Percentiles rank a stretch among this genome's conserved stretches.
Evolutionary conservation across 2,888 invertebrate genomes (phyloP).

Genomic region (Steromphala cineraria): DNA sequence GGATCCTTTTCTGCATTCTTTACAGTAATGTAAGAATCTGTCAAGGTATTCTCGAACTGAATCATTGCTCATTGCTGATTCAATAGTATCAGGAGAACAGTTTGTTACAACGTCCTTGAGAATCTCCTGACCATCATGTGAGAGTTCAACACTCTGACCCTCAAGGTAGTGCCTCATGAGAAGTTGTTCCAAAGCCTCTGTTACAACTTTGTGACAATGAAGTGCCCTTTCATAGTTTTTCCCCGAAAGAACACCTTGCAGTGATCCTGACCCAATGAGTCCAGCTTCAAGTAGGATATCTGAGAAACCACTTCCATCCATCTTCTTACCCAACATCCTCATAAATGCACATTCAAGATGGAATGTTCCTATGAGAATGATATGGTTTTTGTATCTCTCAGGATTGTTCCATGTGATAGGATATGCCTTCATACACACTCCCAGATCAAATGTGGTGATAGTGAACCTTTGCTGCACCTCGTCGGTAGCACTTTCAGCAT

Average conservation of each 20-base stretch:
- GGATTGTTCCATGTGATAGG: slow-evolving; percentile 39
- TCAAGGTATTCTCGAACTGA: background rate
- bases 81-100: background rate
- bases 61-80: slow-evolving; percentile 13
- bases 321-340: slow-evolving; percentile 33
- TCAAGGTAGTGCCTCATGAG: slow-evolving; percentile 25
- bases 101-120: background rate
- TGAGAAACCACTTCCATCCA: slow-evolving; percentile 33
- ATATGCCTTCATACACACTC: slow-evolving; percentile 47
- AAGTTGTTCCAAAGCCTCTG: slow-evolving; percentile 39
- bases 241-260: slow-evolving; percentile 38
- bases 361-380: slow-evolving; percentile 40
- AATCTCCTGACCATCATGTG: background rate
- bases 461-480: slow-evolving; percentile 40
- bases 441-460: slow-evolving; percentile 48
- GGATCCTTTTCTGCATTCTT: slow-evolving; percentile 11
- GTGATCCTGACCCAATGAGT: slow-evolving; percentile 35
- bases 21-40: slow-evolving; percentile 17
- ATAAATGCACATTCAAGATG: slow-evolving; percentile 21
- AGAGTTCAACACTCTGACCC: background rate
- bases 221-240: slow-evolving; percentile 43
- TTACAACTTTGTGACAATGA: slow-evolving; percentile 40
- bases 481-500: slow-evolving; percentile 29
- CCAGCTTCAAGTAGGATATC: slow-evolving; percentile 37
- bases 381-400: slow-evolving; percentile 32